Evolutionary conservation across 2,113 vertebrate species (phyloP).

Genomic region (Hippocampus barbouri): DNA sequence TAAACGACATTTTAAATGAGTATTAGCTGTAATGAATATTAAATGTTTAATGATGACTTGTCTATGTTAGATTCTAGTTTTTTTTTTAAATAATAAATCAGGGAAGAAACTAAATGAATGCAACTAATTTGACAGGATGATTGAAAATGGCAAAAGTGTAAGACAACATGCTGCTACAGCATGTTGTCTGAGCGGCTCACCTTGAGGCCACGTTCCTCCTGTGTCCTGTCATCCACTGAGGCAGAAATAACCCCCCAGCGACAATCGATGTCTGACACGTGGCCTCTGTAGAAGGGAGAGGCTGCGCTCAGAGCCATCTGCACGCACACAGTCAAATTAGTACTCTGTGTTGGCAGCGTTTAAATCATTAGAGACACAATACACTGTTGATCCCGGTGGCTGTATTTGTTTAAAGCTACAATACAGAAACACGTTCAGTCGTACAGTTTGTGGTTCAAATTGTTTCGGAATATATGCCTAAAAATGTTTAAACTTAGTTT

Average conservation of each 20-base stretch:
- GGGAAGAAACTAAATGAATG: too few relatives aligned
- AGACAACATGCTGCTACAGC: too few relatives aligned
- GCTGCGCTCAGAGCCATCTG: conserved; percentile 98
- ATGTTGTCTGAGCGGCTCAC: conserved; percentile 57
- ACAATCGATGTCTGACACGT: conserved; percentile 93
- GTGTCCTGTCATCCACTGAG: conserved; percentile 92
- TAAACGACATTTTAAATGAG: too few relatives aligned
- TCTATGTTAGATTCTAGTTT: too few relatives aligned
- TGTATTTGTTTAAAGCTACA: not conserved
- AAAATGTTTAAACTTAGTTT: not conserved
- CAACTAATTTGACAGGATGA: too few relatives aligned
- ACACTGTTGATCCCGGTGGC: not conserved
- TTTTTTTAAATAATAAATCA: too few relatives aligned
- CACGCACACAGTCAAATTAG: conserved; percentile 57
- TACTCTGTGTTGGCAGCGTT: not conserved
- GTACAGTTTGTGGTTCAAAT: not conserved
- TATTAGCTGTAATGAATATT: too few relatives aligned
- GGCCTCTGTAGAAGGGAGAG: conserved; percentile 94
- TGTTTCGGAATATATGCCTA: not conserved
- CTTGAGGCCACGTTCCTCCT: conserved; percentile 91
- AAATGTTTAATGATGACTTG: too few relatives aligned
- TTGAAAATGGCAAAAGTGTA: not conserved
- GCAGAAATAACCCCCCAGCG: conserved; percentile 98
- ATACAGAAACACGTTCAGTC: not conserved
- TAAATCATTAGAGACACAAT: not conserved